Evolutionary conservation across 2,888 invertebrate genomes (phyloP).

Genomic region (Leucophenga maculata): DNA sequence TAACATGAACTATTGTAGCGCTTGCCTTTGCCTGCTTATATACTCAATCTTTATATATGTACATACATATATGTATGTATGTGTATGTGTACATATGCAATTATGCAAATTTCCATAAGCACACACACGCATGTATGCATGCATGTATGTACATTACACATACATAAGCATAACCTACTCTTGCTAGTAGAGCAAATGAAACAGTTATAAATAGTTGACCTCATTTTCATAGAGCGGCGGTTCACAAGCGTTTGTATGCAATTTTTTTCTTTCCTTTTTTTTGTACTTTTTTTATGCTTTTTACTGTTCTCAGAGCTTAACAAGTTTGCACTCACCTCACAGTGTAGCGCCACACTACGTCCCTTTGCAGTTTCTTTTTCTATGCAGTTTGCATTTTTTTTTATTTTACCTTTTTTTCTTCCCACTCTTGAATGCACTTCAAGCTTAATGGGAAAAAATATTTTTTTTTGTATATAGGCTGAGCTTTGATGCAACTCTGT

Average conservation of each 20-base stretch:
- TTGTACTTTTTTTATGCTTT: conserved; percentile 21
- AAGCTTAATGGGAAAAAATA: conserved; percentile 11
- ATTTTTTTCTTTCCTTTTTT: background rate
- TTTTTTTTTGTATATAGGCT: conserved; percentile 47
- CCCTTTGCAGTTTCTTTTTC: no score
- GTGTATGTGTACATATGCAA: conserved; percentile 38
- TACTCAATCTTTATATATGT: background rate
- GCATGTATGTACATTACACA: background rate
- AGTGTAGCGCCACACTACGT: no score
- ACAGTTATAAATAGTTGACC: conserved; percentile 57
- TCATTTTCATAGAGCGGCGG: conserved; percentile 51
- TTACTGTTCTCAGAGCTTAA: no score
- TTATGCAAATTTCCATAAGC: conserved; percentile 55
- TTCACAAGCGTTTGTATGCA: conserved; percentile 17
- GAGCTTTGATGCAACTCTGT: conserved; percentile 30
- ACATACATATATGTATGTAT: conserved; percentile 27
- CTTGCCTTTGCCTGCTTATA: background rate
- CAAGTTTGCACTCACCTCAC: no score
- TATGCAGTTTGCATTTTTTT: conserved; percentile 38
- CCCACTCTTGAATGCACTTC: no score
- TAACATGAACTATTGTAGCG: background rate
- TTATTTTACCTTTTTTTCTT: conserved; percentile 33
- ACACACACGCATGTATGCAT: background rate
- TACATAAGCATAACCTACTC: conserved; percentile 64
- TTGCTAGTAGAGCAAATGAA: conserved; percentile 22